phyloP scores from a whole-genome alignment of 2,888 invertebrate species.

The Tenthredo mesomela region DNA sequence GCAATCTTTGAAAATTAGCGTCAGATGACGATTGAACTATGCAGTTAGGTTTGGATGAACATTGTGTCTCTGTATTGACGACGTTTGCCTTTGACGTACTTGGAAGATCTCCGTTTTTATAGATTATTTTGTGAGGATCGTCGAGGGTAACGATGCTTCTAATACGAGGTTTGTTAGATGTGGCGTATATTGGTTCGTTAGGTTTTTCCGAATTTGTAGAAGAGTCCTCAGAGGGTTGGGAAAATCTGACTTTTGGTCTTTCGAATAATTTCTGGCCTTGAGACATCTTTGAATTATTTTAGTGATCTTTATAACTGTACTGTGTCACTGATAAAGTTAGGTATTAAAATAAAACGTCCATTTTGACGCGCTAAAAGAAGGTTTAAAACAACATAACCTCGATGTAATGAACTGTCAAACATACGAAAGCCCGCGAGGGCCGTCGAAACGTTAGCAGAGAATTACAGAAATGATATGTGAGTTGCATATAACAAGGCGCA shows the following conservation, averaged over 20 bases:
- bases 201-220: slow-evolving; percentile 42
- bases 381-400: slow-evolving; percentile 16
- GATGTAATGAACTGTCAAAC: not conserved
- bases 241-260: slow-evolving; percentile 68
- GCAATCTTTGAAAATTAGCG: not conserved
- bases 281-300: not conserved
- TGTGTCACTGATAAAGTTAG: not conserved
- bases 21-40: not conserved
- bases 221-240: slow-evolving; percentile 54
- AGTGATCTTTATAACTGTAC: not conserved
- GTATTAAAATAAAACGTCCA: not conserved
- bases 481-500: too few relatives aligned
- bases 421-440: not conserved
- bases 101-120: slow-evolving; percentile 7
- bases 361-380: slow-evolving; percentile 2
- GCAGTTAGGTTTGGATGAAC: not conserved
- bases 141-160: slow-evolving; percentile 61
- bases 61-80: not conserved
- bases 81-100: slow-evolving; percentile 4
- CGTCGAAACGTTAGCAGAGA: too few relatives aligned
- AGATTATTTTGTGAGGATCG: slow-evolving; percentile 61
- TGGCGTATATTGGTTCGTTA: not conserved
- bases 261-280: slow-evolving; percentile 35
- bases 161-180: slow-evolving; percentile 60
- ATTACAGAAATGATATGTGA: too few relatives aligned